Percentiles rank a stretch among this genome's conserved stretches.
These are phyloP conservation scores for Dendrocincla tyrannina DNA, from an alignment of 2,797 vertebrate species.

Conservation along the genomic window DNA sequence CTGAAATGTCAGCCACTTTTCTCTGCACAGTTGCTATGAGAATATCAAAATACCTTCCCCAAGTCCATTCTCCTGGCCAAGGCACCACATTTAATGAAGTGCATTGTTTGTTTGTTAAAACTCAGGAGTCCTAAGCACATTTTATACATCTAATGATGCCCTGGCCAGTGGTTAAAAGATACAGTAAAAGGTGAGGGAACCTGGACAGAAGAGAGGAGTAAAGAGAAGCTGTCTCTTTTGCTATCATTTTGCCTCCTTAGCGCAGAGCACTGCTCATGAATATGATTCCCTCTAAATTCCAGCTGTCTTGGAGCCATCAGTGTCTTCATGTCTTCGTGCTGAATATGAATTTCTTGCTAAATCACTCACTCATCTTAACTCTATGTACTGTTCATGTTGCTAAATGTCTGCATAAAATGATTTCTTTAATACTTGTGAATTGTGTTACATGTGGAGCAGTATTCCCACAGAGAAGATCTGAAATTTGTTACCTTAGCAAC, in stretches of 20 bases:
- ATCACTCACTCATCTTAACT: background rate
- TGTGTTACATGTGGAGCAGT: background rate
- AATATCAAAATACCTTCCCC: background rate
- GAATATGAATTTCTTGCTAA: conserved; percentile 18
- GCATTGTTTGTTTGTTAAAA: background rate
- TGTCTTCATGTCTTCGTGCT: background rate
- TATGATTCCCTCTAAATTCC: background rate
- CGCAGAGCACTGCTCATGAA: background rate
- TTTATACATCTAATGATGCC: background rate
- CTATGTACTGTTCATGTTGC: background rate
- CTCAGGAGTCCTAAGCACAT: background rate
- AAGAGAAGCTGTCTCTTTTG: background rate
- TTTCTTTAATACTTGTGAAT: conserved; percentile 20
- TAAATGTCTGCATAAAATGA: conserved; percentile 16
- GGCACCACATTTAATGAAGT: background rate
- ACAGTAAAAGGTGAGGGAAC: background rate
- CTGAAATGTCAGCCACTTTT: background rate
- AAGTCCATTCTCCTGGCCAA: background rate
- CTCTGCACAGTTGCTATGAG: background rate
- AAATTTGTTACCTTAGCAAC: conserved; percentile 51
- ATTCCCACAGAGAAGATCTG: conserved; percentile 5
- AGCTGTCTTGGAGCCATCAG: background rate
- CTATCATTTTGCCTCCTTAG: background rate
- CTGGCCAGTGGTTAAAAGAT: background rate
- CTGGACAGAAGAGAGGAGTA: background rate